Percentiles rank a stretch among this genome's conserved stretches.
Conservation (phyloP, 2,113 vertebrate genomes). For the Tetrax tetrax region DNA sequence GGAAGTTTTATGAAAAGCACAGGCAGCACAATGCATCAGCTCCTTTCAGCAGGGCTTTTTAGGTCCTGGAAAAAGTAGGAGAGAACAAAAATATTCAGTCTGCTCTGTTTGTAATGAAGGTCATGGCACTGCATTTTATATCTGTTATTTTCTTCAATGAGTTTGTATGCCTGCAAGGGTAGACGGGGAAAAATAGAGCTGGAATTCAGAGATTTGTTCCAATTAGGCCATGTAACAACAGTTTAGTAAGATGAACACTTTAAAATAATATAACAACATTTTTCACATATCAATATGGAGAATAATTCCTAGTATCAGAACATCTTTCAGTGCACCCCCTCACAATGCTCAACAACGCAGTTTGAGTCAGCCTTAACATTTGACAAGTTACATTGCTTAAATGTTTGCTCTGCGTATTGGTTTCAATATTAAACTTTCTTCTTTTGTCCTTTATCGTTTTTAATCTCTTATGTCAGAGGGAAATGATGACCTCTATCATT, state of each 20-base stretch:
- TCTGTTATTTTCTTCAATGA: not conserved
- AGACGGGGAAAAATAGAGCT: not conserved
- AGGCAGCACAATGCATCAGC: not conserved
- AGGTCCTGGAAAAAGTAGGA: not conserved
- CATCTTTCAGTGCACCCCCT: not conserved
- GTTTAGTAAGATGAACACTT: not conserved
- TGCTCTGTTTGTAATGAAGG: not conserved
- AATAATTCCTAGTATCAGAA: not conserved
- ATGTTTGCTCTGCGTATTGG: not conserved
- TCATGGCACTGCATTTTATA: not conserved
- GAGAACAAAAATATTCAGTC: constrained; percentile 21
- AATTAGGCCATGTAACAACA: not conserved
- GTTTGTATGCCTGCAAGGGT: not conserved
- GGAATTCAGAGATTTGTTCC: not conserved
- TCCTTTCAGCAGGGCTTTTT: constrained; percentile 6
- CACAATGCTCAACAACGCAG: not conserved
- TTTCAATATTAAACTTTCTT: not conserved
- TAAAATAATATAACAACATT: not conserved
- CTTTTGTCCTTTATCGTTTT: not conserved
- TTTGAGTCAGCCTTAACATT: not conserved
- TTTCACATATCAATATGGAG: not conserved
- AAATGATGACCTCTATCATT: not conserved
- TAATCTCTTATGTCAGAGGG: not conserved
- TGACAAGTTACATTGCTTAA: not conserved
- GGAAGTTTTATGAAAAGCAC: constrained; percentile 33